A percentile compares a stretch with the other conserved stretches of the same genome.
Evolutionary conservation across 2,797 vertebrate species (phyloP).

Genomic region (Acrocephalus scirpaceus): DNA sequence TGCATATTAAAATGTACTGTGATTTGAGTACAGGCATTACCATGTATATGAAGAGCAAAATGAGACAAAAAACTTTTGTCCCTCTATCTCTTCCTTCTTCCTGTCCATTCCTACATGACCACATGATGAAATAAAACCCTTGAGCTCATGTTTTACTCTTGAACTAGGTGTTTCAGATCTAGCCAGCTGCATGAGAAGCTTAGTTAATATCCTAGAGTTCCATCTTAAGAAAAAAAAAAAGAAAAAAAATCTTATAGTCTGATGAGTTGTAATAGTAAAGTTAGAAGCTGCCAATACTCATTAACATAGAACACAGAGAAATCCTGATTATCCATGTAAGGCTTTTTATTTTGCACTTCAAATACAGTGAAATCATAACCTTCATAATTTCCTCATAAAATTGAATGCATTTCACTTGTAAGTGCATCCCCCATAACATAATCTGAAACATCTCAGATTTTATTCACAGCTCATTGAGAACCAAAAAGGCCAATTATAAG

Average conservation of each 20-base stretch:
- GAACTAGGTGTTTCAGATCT: background rate
- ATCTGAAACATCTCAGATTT: constrained; percentile 38
- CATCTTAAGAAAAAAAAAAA: background rate
- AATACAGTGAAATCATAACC: constrained; percentile 27
- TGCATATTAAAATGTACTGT: background rate
- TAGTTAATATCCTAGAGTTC: background rate
- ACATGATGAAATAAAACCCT: background rate
- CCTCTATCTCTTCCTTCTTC: background rate
- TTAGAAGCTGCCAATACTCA: background rate
- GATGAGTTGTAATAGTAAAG: background rate
- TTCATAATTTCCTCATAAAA: constrained; percentile 26
- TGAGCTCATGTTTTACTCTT: background rate
- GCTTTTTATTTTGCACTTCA: constrained; percentile 15
- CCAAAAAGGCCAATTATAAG: constrained; percentile 39
- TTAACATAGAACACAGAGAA: constrained; percentile 7
- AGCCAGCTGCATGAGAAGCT: background rate
- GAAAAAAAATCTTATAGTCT: background rate
- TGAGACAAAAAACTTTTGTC: background rate
- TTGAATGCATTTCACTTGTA: background rate
- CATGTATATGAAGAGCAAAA: background rate
- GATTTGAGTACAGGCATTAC: background rate
- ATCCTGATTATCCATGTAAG: background rate
- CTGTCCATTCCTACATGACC: background rate
- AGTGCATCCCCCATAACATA: constrained; percentile 1
- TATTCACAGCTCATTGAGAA: constrained; percentile 41